These are phyloP conservation scores for Nycticryphes semicollaris DNA, from an alignment of 2,113 vertebrate genomes.

Conservation along the genomic window DNA sequence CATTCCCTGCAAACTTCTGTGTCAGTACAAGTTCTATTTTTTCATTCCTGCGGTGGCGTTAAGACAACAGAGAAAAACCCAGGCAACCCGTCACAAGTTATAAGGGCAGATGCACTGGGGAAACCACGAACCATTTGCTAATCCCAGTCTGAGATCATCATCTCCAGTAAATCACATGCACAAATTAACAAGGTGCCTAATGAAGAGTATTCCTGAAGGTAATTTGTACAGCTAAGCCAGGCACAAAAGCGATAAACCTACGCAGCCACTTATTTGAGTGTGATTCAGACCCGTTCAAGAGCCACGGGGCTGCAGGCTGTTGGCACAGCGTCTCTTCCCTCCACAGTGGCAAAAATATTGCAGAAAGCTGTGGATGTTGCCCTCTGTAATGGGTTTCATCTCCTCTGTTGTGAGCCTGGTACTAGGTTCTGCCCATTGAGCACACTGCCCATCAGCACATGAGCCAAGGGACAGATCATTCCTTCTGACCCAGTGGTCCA, in stretches of 20 bases:
- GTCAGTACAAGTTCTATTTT: neutral
- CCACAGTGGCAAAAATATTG: neutral
- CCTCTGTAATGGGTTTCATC: neutral
- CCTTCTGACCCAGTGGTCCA: neutral
- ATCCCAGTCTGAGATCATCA: neutral
- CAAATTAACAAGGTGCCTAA: neutral
- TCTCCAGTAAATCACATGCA: neutral
- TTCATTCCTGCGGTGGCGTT: neutral
- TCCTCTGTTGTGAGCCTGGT: neutral
- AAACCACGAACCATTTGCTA: neutral
- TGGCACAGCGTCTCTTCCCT: neutral
- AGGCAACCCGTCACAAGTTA: neutral
- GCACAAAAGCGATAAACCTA: neutral
- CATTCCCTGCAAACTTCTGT: neutral
- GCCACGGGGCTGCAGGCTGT: neutral
- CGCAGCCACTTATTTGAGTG: neutral
- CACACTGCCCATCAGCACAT: neutral
- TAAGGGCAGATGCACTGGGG: neutral
- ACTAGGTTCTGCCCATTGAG: accelerated
- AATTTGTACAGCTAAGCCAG: neutral
- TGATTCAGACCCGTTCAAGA: neutral
- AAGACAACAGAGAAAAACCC: neutral
- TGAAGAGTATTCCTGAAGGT: neutral
- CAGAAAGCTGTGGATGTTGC: neutral
- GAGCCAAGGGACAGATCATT: neutral